A percentile compares a stretch with the other conserved stretches of the same genome.
These are phyloP conservation scores for Eupelmus urozonus DNA, from an alignment of 2,888 invertebrate genomes.

Conservation along the genomic window DNA sequence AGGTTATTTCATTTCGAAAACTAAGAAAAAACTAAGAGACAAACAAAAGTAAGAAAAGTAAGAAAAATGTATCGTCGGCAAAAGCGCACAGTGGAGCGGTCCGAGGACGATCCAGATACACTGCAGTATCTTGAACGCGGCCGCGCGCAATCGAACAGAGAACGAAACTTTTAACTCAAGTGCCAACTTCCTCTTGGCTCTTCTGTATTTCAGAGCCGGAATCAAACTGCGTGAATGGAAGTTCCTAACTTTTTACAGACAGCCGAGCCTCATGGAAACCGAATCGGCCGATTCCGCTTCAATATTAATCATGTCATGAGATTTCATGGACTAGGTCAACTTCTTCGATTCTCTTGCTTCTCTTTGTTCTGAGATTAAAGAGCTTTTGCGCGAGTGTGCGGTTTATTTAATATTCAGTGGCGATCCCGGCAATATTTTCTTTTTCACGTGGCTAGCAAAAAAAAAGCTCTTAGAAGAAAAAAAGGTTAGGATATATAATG, in stretches of 20 bases:
- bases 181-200: conserved; percentile 9
- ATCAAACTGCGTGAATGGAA: conserved; percentile 38
- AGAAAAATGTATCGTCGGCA: conserved; percentile 14
- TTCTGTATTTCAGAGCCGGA: conserved; percentile 16
- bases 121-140: not conserved
- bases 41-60: conserved; percentile 17
- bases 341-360: not conserved
- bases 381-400: not conserved
- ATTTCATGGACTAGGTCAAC: no score
- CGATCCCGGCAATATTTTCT: not conserved
- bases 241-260: conserved; percentile 27
- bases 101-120: no score
- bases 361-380: not conserved
- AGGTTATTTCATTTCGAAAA: not conserved
- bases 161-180: conserved; percentile 12
- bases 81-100: no score
- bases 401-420: conserved; percentile 1
- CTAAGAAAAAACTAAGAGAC: not conserved
- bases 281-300: not conserved
- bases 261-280: not conserved
- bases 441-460: not conserved
- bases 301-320: not conserved
- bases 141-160: not conserved
- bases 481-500: not conserved
- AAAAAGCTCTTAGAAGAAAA: conserved; percentile 10